Evolutionary conservation across 2,888 invertebrate genomes (phyloP).

Genomic region (Cephalotes varians): DNA sequence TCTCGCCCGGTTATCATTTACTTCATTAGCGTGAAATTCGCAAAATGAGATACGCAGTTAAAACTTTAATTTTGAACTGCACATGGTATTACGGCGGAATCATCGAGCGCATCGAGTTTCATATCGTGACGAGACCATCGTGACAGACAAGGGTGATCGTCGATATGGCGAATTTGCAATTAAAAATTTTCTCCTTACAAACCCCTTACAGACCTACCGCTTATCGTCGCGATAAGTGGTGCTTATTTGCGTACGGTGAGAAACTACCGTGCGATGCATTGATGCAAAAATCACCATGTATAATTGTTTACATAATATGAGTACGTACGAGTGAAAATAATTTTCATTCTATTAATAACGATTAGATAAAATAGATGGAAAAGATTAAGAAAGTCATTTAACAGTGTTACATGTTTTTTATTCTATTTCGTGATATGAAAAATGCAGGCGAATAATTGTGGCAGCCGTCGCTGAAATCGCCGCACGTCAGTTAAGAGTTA

Average conservation of each 20-base stretch:
- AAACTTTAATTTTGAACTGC: conserved; percentile 25
- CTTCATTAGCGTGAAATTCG: conserved; percentile 49
- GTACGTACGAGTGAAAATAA: neutral
- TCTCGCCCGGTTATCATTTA: conserved; percentile 38
- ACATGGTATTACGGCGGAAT: neutral
- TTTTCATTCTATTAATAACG: neutral
- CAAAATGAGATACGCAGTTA: conserved; percentile 19
- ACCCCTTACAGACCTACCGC: neutral
- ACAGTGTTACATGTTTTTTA: neutral
- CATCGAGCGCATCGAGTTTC: conserved; percentile 16
- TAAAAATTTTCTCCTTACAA: conserved; percentile 18
- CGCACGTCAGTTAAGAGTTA: conserved; percentile 17
- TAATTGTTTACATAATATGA: neutral
- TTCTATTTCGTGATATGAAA: conserved; percentile 9
- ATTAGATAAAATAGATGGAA: neutral
- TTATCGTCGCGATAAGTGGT: conserved; percentile 21
- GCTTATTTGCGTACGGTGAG: neutral
- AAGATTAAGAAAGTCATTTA: conserved; percentile 4
- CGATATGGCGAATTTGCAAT: conserved; percentile 35
- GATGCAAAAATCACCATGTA: neutral
- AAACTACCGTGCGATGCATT: neutral
- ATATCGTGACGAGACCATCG: conserved; percentile 4
- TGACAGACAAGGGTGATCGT: neutral
- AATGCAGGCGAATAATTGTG: neutral
- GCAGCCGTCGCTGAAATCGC: conserved; percentile 6